These are phyloP conservation scores for Charanyca ferruginea DNA, from an alignment of 2,888 invertebrate genomes.

Conservation along the genomic window DNA sequence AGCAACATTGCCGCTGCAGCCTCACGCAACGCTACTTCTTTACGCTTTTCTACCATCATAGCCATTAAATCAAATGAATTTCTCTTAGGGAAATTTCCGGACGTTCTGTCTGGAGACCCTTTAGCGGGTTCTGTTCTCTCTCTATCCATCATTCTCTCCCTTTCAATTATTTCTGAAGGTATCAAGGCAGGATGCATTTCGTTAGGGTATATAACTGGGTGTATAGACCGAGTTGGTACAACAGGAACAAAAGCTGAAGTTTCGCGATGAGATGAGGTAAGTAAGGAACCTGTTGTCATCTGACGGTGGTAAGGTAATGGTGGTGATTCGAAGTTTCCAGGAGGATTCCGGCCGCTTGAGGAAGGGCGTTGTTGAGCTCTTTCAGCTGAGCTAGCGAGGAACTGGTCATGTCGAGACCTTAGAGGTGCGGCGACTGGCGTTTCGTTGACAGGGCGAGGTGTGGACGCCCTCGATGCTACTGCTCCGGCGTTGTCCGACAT, in stretches of 20 bases:
- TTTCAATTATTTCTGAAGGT: conserved; percentile 90
- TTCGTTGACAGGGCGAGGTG: conserved; percentile 88
- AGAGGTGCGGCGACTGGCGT: conserved; percentile 85
- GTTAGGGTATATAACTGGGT: conserved; percentile 93
- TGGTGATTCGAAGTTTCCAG: conserved; percentile 92
- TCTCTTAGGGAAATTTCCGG: conserved; percentile 84
- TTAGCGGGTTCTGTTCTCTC: conserved; percentile 87
- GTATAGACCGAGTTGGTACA: conserved; percentile 94
- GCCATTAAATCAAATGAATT: conserved; percentile 95
- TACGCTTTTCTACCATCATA: conserved; percentile 97
- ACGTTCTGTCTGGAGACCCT: conserved; percentile 87
- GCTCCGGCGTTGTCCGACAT: conserved; percentile 89
- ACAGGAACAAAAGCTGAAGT: conserved; percentile 97
- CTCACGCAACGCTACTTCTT: conserved; percentile 94
- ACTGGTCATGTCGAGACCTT: conserved; percentile 91
- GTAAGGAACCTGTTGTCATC: conserved; percentile 88
- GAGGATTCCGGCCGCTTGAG: conserved; percentile 89
- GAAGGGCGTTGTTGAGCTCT: conserved; percentile 86
- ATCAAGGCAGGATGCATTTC: conserved; percentile 93
- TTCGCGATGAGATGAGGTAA: conserved; percentile 93
- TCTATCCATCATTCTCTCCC: conserved; percentile 89
- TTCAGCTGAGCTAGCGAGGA: conserved; percentile 90
- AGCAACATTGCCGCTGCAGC: conserved; percentile 94
- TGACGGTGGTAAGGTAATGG: conserved; percentile 93
- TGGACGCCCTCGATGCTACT: conserved; percentile 87